phyloP scores from a whole-genome alignment of 2,797 vertebrate genomes.

The Parauchenoglanis ngamensis region DNA sequence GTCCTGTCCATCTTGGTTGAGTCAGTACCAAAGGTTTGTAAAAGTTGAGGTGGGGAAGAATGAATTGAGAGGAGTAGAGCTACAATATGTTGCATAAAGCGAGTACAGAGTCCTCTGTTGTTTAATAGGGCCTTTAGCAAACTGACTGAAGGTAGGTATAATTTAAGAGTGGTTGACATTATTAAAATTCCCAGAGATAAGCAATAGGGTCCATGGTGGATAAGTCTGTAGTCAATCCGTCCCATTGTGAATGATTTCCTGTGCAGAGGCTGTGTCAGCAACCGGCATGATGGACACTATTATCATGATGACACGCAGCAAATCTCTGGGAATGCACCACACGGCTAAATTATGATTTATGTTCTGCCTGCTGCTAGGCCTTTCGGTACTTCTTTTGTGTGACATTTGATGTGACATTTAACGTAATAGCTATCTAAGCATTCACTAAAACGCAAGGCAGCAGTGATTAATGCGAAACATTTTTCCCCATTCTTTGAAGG shows the following conservation, averaged over 20 bases:
- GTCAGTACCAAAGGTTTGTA: neutral
- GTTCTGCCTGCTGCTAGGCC: neutral
- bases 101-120: neutral
- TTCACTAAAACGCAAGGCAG: conserved; percentile 28
- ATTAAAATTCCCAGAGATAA: neutral
- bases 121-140: neutral
- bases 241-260: neutral
- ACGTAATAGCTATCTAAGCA: conserved; percentile 27
- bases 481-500: neutral
- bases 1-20: neutral
- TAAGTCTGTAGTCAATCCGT: neutral
- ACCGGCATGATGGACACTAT: neutral
- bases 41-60: neutral
- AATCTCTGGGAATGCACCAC: neutral
- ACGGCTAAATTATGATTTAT: conserved; percentile 4
- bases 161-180: neutral
- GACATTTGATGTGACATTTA: conserved; percentile 28
- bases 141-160: neutral
- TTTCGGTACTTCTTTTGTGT: conserved; percentile 20
- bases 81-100: neutral
- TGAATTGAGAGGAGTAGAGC: neutral
- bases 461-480: conserved; percentile 1
- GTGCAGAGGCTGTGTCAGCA: conserved; percentile 9
- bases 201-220: neutral
- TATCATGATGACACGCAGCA: neutral